Base-by-base conservation (phyloP, 2,888 invertebrate species). In the Megastigmus dorsalis region DNA sequence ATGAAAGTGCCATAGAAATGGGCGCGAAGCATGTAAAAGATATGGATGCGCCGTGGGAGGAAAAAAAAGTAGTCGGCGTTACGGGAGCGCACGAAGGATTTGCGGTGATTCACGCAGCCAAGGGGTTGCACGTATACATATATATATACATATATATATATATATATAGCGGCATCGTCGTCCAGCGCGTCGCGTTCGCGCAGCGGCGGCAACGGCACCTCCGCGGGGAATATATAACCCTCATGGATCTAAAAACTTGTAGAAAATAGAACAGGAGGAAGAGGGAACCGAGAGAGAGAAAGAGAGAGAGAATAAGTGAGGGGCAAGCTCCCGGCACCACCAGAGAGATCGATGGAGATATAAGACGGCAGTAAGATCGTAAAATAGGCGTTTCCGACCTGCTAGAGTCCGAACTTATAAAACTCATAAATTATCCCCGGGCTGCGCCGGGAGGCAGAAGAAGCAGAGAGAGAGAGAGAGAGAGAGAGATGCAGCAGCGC, bases 351-450 rank as follows among this genome's bases (percentile, higher is more conserved):
- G 77, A 77, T 77, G 78, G 78, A 78, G 77, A 77, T 77, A 73
- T 76, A 78, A 74, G 74, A 68, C 73, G 74, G 50, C 74, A 26
- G 65, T 43, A 54, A 73, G 70, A 63, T 77, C 77, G 73, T 76
- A 75, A 79, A 79, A 77, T 80, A 80, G 78, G 79, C 79, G 79
- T 79, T 78, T 74, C 76, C 73, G 70, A 77, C 55, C 75, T 73
- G 67, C 76, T 66, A 54, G 72, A 75, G 79, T 80, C 72, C 76
- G 75, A 80, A 79, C 79, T 81, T 79, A 77, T 79, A 79, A 78
- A 81, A 77, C 79, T 79, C 79, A 76, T 81, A 79, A 80, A 80
- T 81, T 80, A 79, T 79, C 74, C 74, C 20, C 26, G 2, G 70
- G 33, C 54, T 23, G 15, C 36, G 55, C 72, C 48, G 26, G 43